Evolutionary conservation across 2,888 invertebrate species (phyloP), one percentile per base, ranked within the genome.

Genomic region (Mythimna albipuncta): DNA sequence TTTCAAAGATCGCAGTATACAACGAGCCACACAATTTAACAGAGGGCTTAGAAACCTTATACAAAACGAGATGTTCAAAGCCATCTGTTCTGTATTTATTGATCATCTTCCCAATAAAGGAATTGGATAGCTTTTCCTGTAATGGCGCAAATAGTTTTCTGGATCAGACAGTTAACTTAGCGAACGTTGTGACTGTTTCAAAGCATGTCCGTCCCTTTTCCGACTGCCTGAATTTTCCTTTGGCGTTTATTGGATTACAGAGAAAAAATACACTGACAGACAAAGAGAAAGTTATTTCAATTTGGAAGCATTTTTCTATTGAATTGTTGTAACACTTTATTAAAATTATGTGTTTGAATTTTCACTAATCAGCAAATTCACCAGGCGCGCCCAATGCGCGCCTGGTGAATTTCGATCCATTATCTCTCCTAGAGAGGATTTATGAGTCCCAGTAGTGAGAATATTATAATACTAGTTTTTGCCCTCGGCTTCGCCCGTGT

Each of bases 81-180:
- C 61, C 58, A 66, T 73, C 47, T 63, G 41, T 73, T 63, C 19
- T 41, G 44, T 50, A 44, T 64, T 67, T 61, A 81, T 65, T 72
- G 72, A 66, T 57, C 47, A 75, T 62, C 55, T 44, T 77, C 35
- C 26, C 35, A 10, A 54, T 44, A 67, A 55, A 82, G 35, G 50
- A 82, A 80, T 78, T 64, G 69, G 81, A 63, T 54, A 66, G 75
- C 47, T 26, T 80, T 62, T 63, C 38, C 65, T n/a, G 7, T 54
- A 66, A 72, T 54, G 21, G 55, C 26, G 59, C 64, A 72, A 78
- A 72, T 59, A 72, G 67, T 72, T 47, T n/a, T 61, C 73, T 80
- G 83, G 38, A 35, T 66, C 66, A 57, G 79, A 82, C 83, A 78
- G 66, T 69, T 72, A 61, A 79, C 64, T 61, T 69, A 62, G 41